Conservation (phyloP, 2,113 vertebrate species). For the Aplodontia rufa region DNA sequence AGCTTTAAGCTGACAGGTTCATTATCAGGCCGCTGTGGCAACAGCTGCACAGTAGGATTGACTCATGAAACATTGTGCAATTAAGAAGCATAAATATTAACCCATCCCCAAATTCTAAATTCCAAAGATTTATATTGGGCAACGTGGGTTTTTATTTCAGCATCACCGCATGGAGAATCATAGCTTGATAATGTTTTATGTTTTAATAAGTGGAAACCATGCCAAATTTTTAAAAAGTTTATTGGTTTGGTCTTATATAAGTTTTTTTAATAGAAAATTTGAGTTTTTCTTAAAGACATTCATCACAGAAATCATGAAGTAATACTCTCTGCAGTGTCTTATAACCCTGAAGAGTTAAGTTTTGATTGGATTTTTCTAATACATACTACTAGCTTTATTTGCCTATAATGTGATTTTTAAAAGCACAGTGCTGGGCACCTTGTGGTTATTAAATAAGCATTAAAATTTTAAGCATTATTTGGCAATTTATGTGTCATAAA, state of each 20-base stretch:
- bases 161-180: background rate
- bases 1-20: conserved; percentile 1
- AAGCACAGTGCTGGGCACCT: background rate
- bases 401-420: background rate
- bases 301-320: conserved; percentile 32
- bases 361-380: conserved; percentile 39
- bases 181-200: conserved; percentile 21
- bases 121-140: conserved; percentile 40
- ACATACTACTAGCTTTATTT: conserved; percentile 30
- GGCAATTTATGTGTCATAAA: background rate
- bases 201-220: background rate
- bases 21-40: conserved; percentile 36
- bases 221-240: background rate
- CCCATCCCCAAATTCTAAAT: conserved; percentile 21
- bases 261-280: conserved; percentile 25
- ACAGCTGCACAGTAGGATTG: conserved; percentile 8
- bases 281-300: conserved; percentile 7
- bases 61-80: conserved; percentile 56
- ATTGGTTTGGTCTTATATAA: conserved; percentile 38
- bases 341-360: conserved; percentile 20
- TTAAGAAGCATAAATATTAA: conserved; percentile 51
- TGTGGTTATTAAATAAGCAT: conserved; percentile 31
- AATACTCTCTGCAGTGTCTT: background rate
- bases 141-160: conserved; percentile 42
- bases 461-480: conserved; percentile 43